Evolutionary conservation across 2,797 vertebrate genomes (phyloP).

Genomic region (Pseudochirops corinnae): DNA sequence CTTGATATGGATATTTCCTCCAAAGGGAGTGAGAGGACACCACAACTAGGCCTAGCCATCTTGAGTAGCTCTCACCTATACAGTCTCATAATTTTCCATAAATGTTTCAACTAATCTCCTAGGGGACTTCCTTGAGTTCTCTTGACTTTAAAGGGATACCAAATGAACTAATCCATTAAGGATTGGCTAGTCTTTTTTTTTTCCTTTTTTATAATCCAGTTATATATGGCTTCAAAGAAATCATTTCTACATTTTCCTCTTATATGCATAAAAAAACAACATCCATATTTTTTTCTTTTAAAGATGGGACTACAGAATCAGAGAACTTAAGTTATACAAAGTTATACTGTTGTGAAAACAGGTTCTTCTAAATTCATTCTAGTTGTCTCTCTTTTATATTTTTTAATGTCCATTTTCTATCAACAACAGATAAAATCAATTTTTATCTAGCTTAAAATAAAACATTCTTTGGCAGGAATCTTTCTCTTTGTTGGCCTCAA

Average conservation of each 20-base stretch:
- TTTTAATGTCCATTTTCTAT: background rate
- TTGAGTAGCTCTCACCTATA: background rate
- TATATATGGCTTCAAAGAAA: background rate
- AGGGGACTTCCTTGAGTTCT: background rate
- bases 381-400: too few relatives aligned
- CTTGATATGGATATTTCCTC: background rate
- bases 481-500: background rate
- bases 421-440: background rate
- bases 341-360: background rate
- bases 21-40: background rate
- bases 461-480: background rate
- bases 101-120: background rate
- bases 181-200: background rate
- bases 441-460: background rate
- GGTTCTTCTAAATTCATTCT: background rate
- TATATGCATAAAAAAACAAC: background rate
- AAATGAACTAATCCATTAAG: background rate
- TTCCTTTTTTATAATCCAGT: background rate
- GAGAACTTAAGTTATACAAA: background rate
- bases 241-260: background rate
- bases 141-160: background rate
- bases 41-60: rapidly evolving
- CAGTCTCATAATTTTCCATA: background rate
- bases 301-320: background rate
- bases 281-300: background rate